A percentile compares a stretch with the other conserved stretches of the same genome.
Evolutionary conservation across 2,888 invertebrate species (phyloP).

Genomic region (Watsonalla cultraria): DNA sequence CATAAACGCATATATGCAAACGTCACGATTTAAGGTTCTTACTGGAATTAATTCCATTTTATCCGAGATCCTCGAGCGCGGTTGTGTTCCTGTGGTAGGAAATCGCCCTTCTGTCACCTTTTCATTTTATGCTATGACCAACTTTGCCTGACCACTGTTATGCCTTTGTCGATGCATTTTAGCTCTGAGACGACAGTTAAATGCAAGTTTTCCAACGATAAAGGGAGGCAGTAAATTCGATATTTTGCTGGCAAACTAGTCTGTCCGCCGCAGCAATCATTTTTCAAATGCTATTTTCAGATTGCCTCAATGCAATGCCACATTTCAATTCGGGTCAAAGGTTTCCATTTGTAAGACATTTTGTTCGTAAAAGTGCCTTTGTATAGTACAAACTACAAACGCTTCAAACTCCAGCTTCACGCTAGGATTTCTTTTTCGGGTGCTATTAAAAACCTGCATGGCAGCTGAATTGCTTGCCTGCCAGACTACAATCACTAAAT

Average conservation of each 20-base stretch:
- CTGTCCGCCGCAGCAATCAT: slow-evolving; percentile 33
- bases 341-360: slow-evolving; percentile 36
- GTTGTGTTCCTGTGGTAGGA: too few species aligned
- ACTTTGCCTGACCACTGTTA: slow-evolving; percentile 25
- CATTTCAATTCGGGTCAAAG: slow-evolving; percentile 46
- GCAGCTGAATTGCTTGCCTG: too few species aligned
- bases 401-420: too few species aligned
- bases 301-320: slow-evolving; percentile 36
- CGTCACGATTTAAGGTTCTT: too few species aligned
- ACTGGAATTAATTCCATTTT: too few species aligned
- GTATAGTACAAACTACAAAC: too few species aligned
- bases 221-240: slow-evolving; percentile 26
- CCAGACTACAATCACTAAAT: too few species aligned
- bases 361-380: slow-evolving; percentile 19
- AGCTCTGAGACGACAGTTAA: slow-evolving; percentile 24
- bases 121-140: slow-evolving; percentile 12
- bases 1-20: too few species aligned
- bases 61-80: too few species aligned
- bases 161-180: slow-evolving; percentile 34
- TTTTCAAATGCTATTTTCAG: slow-evolving; percentile 40
- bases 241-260: slow-evolving; percentile 30
- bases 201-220: slow-evolving; percentile 27
- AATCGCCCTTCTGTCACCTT: neutral
- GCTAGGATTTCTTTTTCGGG: too few species aligned
- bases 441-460: too few species aligned